phyloP scores from a whole-genome alignment of 2,888 invertebrate genomes.

The Thereva unica region DNA sequence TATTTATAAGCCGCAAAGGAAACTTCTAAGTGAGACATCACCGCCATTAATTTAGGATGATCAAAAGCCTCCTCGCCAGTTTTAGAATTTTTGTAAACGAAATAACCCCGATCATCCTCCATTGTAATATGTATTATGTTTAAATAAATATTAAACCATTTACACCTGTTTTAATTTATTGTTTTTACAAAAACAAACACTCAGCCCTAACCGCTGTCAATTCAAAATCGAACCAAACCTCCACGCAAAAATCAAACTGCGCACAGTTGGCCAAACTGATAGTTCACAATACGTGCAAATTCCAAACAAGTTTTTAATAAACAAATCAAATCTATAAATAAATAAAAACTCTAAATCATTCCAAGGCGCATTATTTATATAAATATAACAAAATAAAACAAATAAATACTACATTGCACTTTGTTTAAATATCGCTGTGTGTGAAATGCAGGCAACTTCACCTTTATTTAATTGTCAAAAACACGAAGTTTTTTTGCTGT shows the following conservation, averaged over 20 bases:
- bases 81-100: slow-evolving; percentile 9
- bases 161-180: too few species aligned
- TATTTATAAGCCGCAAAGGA: slow-evolving; percentile 53
- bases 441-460: slow-evolving; percentile 4
- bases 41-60: slow-evolving; percentile 44
- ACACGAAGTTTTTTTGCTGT: background rate
- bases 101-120: slow-evolving; percentile 19
- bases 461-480: slow-evolving; percentile 21
- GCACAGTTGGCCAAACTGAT: background rate
- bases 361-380: too few species aligned
- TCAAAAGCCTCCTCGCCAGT: background rate
- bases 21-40: slow-evolving; percentile 50
- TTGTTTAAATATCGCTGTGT: too few species aligned
- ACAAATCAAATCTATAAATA: too few species aligned
- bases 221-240: too few species aligned
- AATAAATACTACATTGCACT: too few species aligned
- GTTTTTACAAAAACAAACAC: too few species aligned
- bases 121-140: background rate
- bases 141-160: background rate
- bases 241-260: too few species aligned
- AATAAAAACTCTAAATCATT: too few species aligned
- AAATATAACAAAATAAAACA: too few species aligned
- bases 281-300: background rate
- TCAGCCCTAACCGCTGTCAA: too few species aligned
- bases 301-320: background rate